A percentile compares a stretch with the other conserved stretches of the same genome.
Evolutionary conservation across 35 echinoderm and acorn worm genomes (phyloP).

Genomic region (Acanthaster planci): DNA sequence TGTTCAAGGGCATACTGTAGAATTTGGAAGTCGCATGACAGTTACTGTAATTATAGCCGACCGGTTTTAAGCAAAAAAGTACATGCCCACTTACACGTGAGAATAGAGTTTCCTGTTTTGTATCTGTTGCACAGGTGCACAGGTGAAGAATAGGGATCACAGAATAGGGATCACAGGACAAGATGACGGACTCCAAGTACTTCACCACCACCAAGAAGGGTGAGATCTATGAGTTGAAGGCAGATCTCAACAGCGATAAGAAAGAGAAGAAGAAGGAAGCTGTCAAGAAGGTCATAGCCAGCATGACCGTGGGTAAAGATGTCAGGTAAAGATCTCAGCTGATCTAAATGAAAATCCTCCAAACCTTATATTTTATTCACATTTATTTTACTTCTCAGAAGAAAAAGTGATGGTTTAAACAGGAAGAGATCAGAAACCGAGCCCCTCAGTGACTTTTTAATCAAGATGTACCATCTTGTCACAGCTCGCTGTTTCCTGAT

Average conservation of each 20-base stretch:
- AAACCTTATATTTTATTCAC: background rate
- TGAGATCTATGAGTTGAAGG: conserved; percentile 98
- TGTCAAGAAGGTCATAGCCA: conserved; percentile 99
- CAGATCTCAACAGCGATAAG: conserved; percentile 94
- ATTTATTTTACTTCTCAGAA: background rate
- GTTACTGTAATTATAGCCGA: no score
- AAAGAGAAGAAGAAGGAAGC: conserved; percentile 99
- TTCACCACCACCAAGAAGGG: conserved; percentile 99
- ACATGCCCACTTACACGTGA: no score
- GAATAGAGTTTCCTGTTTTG: no score
- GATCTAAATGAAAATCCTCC: background rate
- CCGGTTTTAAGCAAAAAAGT: no score
- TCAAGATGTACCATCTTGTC: background rate
- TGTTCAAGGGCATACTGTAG: no score
- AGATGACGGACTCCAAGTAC: conserved; percentile 97
- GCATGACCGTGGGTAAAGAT: conserved; percentile 99
- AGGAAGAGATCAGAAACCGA: no score
- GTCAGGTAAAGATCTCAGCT: conserved; percentile 62
- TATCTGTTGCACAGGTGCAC: no score
- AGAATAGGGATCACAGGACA: conserved; percentile 18
- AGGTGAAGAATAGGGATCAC: no score
- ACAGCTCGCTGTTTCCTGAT: conserved; percentile 91
- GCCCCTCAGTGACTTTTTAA: no score
- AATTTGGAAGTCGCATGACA: no score
- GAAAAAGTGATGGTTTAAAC: no score